A percentile compares a stretch with the other conserved stretches of the same genome.
Evolutionary conservation across 2,113 vertebrate genomes (phyloP).

Genomic region (Rhinolophus sinicus): DNA sequence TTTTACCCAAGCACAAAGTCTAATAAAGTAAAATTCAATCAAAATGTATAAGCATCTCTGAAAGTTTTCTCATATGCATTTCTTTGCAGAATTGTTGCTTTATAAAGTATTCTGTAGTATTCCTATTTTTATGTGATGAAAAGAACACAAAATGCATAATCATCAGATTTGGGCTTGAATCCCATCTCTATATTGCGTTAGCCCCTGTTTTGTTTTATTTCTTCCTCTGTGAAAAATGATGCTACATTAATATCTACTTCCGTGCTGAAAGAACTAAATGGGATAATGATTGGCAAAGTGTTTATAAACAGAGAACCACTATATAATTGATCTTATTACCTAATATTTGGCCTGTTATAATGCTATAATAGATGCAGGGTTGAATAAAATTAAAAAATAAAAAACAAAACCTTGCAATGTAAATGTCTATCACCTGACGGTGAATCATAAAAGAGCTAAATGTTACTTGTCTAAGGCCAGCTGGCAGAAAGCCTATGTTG

Average conservation of each 20-base stretch:
- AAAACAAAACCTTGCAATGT: neutral
- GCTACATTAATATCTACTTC: neutral
- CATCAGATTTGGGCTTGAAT: neutral
- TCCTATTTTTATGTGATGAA: neutral
- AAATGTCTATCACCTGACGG: conserved; percentile 46
- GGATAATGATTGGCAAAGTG: neutral
- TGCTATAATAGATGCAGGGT: neutral
- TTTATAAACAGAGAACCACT: neutral
- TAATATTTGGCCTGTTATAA: neutral
- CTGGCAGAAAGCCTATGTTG: conserved; percentile 1
- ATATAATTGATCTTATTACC: conserved; percentile 18
- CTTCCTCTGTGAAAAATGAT: neutral
- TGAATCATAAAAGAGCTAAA: conserved; percentile 62
- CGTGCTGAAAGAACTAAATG: neutral
- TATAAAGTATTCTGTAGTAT: neutral
- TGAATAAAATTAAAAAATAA: neutral
- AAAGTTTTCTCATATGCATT: neutral
- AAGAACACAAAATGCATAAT: neutral
- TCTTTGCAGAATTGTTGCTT: neutral
- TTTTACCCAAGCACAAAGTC: neutral
- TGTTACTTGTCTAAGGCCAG: neutral
- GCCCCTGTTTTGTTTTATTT: neutral
- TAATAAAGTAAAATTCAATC: neutral
- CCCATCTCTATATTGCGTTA: neutral
- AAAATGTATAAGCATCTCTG: neutral